phyloP scores from a whole-genome alignment of 2,888 invertebrate species.

The Omphaloscelis lunosa region DNA sequence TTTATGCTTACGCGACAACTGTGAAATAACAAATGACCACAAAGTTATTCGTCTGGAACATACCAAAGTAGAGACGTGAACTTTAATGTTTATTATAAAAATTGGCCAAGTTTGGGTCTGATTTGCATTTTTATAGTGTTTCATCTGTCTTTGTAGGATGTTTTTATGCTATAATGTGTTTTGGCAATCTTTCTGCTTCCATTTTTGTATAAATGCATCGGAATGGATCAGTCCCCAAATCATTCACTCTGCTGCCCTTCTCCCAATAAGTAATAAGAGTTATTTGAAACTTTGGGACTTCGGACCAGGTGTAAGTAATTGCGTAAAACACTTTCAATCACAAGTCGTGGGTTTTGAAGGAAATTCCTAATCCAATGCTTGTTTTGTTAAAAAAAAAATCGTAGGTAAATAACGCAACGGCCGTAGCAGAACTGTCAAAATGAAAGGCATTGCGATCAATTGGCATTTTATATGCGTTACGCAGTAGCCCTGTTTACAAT shows the following conservation, averaged over 20 bases:
- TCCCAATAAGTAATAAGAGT: background rate
- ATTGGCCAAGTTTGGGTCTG: constrained; percentile 26
- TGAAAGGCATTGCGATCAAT: too few relatives aligned
- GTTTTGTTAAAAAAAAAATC: too few relatives aligned
- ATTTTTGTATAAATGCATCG: background rate
- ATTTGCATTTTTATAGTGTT: constrained; percentile 41
- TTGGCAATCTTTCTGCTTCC: constrained; percentile 8
- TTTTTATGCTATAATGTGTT: constrained; percentile 16
- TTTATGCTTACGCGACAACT: constrained; percentile 11
- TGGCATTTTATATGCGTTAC: too few relatives aligned
- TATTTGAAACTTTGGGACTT: background rate
- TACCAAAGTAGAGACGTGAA: constrained; percentile 13
- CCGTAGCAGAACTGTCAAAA: too few relatives aligned
- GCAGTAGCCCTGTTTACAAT: too few relatives aligned
- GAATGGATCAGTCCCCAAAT: background rate
- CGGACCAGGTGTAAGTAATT: background rate
- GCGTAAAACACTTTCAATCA: too few relatives aligned
- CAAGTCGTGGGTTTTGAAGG: too few relatives aligned
- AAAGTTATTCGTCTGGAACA: constrained; percentile 38
- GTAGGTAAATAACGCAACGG: too few relatives aligned
- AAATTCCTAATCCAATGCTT: too few relatives aligned
- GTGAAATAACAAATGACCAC: constrained; percentile 30
- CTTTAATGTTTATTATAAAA: constrained; percentile 17
- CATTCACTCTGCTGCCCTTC: background rate
- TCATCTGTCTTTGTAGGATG: constrained; percentile 19